Percentiles rank a stretch among this genome's conserved stretches.
phyloP scores from a whole-genome alignment of 2,797 vertebrate species.

The Ctenopoma multispine region DNA sequence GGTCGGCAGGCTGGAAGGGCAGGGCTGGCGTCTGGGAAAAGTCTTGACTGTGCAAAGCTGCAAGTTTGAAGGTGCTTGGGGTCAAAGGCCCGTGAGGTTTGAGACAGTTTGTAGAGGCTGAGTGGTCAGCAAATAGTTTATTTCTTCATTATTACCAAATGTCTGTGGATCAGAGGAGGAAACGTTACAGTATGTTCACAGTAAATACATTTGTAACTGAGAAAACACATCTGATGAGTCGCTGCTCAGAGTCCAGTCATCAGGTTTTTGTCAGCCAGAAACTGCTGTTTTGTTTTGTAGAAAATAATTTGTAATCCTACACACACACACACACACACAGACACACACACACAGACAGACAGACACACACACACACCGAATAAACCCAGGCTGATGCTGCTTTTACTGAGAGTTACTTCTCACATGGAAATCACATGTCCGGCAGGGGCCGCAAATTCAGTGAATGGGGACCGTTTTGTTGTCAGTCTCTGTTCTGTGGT shows the following conservation, averaged over 20 bases:
- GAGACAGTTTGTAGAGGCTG: constrained; percentile 49
- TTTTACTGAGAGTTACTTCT: constrained; percentile 35
- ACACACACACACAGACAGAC: too few relatives aligned
- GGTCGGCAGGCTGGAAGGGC: constrained; percentile 31
- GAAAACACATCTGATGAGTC: constrained; percentile 1
- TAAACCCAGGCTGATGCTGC: too few relatives aligned
- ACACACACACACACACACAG: too few relatives aligned
- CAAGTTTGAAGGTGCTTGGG: constrained; percentile 5
- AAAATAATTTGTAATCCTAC: too few relatives aligned
- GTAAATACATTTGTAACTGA: background rate
- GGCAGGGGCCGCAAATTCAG: constrained; percentile 17
- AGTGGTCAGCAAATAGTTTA: constrained; percentile 56
- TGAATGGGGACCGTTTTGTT: constrained; percentile 51
- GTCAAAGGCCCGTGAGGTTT: constrained; percentile 24
- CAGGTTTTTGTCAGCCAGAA: too few relatives aligned
- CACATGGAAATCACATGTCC: constrained; percentile 64
- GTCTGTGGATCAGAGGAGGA: constrained; percentile 61
- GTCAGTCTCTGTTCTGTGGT: background rate
- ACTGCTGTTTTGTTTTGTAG: too few relatives aligned
- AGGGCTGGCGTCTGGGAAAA: constrained; percentile 28
- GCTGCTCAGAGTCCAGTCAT: background rate
- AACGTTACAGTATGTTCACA: constrained; percentile 7
- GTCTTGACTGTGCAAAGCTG: constrained; percentile 26
- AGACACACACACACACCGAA: too few relatives aligned
- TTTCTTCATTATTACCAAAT: constrained; percentile 80